These are phyloP conservation scores for Drosophila prolongata DNA, from an alignment of 2,888 invertebrate genomes.

Conservation along the genomic window DNA sequence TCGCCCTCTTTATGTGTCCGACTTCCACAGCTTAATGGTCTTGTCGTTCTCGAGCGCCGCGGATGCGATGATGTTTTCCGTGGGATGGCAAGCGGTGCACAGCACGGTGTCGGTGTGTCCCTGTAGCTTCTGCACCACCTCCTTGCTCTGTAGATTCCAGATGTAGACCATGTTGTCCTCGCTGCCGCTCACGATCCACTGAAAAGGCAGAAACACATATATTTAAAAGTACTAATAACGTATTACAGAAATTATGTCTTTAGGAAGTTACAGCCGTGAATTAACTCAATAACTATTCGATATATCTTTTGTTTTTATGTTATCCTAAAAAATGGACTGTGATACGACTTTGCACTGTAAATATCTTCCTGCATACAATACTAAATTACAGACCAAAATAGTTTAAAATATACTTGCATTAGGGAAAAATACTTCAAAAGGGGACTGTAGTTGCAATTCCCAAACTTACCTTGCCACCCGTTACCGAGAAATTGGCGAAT, in stretches of 20 bases:
- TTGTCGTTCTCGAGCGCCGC: slow-evolving; percentile 99
- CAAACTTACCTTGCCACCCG: slow-evolving; percentile 95
- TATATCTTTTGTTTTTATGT: too few relatives aligned
- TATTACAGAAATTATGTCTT: too few relatives aligned
- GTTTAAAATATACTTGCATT: too few relatives aligned
- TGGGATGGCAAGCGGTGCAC: slow-evolving; percentile 99
- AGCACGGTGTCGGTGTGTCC: slow-evolving; percentile 98
- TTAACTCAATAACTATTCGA: too few relatives aligned
- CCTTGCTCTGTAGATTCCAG: slow-evolving; percentile 99
- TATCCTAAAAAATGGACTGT: too few relatives aligned
- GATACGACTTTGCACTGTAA: too few relatives aligned
- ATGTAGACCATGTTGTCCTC: slow-evolving; percentile 99
- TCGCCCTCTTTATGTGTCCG: slow-evolving; percentile 90
- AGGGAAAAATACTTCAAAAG: too few relatives aligned
- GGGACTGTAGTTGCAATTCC: too few relatives aligned
- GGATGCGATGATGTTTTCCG: slow-evolving; percentile 99
- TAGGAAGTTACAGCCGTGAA: too few relatives aligned
- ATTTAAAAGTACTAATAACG: too few relatives aligned
- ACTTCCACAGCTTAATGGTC: slow-evolving; percentile 99
- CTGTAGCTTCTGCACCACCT: slow-evolving; percentile 98
- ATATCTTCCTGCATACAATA: too few relatives aligned
- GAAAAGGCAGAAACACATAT: slow-evolving; percentile 32
- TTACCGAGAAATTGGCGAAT: slow-evolving; percentile 99
- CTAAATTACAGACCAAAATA: too few relatives aligned
- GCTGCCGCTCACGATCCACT: slow-evolving; percentile 99